A percentile compares a stretch with the other conserved stretches of the same genome.
phyloP scores from a whole-genome alignment of 1,140 invertebrate species.

The Drosophila lacteicornis region DNA sequence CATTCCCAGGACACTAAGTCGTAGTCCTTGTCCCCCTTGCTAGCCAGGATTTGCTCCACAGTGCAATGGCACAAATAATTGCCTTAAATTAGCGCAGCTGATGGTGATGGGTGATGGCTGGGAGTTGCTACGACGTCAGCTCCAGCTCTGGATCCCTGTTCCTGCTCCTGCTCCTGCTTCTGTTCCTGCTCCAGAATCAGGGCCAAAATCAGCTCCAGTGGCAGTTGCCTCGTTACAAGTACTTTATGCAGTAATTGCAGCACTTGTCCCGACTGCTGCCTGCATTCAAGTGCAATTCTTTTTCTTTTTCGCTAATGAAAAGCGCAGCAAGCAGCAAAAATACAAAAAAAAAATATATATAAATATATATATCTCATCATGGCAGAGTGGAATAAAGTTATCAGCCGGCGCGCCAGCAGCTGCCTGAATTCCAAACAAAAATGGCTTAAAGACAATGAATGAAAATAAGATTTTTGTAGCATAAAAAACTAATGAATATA shows the following conservation, averaged over 20 bases:
- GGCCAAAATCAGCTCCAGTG: slow-evolving; percentile 38
- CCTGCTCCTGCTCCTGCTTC: background rate
- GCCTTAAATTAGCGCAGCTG: slow-evolving; percentile 76
- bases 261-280: slow-evolving; percentile 67
- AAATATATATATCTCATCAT: slow-evolving; percentile 18
- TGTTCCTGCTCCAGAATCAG: background rate
- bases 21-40: background rate
- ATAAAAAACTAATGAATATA: background rate
- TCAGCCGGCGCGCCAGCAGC: slow-evolving; percentile 7
- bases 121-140: background rate
- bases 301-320: slow-evolving; percentile 71
- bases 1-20: slow-evolving; percentile 16
- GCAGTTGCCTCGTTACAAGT: slow-evolving; percentile 72
- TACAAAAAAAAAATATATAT: slow-evolving; percentile 25
- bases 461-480: slow-evolving; percentile 15
- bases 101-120: slow-evolving; percentile 17
- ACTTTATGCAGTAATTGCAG: slow-evolving; percentile 82
- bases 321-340: slow-evolving; percentile 52
- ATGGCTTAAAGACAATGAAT: slow-evolving; percentile 26
- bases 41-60: slow-evolving; percentile 25
- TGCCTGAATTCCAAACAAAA: slow-evolving; percentile 6
- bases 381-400: slow-evolving; percentile 45
- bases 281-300: slow-evolving; percentile 70
- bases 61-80: slow-evolving; percentile 74
- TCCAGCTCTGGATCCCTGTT: background rate